Evolutionary conservation across 1,140 invertebrate genomes (phyloP).

Genomic region (Drosophila ambigua): DNA sequence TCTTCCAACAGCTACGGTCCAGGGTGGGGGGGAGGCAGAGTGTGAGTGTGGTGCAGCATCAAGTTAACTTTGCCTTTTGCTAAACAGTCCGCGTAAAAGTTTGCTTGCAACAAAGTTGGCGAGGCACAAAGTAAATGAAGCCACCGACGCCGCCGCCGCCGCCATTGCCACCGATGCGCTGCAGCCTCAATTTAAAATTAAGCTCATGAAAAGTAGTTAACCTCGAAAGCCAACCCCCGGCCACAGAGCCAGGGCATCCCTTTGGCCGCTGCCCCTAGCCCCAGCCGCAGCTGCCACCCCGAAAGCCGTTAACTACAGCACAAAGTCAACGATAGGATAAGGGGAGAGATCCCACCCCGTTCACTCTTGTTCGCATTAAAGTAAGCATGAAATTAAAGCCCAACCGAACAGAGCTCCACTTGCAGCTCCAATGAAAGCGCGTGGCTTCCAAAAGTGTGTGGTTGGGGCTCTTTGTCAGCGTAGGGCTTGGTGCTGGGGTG

Average conservation of each 20-base stretch:
- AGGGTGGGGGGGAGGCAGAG: too few relatives aligned
- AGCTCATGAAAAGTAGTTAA: conserved; percentile 82
- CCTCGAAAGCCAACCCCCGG: conserved; percentile 65
- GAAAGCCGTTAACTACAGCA: conserved; percentile 79
- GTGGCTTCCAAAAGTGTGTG: conserved; percentile 35
- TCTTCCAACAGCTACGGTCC: conserved; percentile 11
- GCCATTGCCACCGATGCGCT: conserved; percentile 24
- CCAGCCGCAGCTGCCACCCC: not conserved
- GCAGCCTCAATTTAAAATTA: conserved; percentile 81
- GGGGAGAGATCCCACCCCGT: conserved; percentile 1
- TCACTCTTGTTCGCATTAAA: conserved; percentile 74
- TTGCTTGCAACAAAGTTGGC: conserved; percentile 71
- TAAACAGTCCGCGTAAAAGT: conserved; percentile 78
- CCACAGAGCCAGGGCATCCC: conserved; percentile 21
- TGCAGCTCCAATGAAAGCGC: conserved; percentile 42
- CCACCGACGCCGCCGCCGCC: conserved; percentile 17
- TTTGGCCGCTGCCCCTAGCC: not conserved
- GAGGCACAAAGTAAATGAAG: conserved; percentile 78
- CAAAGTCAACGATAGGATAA: conserved; percentile 58
- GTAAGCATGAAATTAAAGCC: conserved; percentile 83
- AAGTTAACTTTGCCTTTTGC: conserved; percentile 58
- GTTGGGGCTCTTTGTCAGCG: not conserved
- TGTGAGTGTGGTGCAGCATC: not conserved
- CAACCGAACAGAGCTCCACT: conserved; percentile 62
- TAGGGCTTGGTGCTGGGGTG: not conserved